Percentiles rank a stretch among this genome's conserved stretches.
Conservation (phyloP, 2,888 invertebrate species). For the Tetragonula carbonaria region DNA sequence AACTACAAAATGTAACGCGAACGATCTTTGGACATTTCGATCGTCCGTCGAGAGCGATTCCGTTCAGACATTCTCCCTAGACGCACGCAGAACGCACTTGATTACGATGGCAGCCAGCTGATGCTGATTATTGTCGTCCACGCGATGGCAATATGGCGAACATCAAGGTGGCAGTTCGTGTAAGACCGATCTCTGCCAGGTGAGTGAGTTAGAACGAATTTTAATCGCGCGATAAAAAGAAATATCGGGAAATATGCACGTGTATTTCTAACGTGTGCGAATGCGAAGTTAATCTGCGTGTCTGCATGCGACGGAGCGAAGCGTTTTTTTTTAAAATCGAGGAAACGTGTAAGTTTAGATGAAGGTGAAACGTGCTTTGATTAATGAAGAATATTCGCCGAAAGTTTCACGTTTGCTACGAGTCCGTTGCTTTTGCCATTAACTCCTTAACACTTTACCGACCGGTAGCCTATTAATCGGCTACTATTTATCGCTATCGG, state of each 20-base stretch:
- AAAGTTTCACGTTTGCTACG: neutral
- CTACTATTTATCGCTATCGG: too few relatives aligned
- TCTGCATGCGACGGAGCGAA: neutral
- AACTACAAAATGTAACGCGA: slow-evolving; percentile 21
- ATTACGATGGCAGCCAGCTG: slow-evolving; percentile 35
- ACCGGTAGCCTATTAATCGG: too few relatives aligned
- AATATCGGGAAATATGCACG: neutral
- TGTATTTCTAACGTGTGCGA: neutral
- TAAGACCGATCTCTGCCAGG: slow-evolving; percentile 88
- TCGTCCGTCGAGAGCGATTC: neutral
- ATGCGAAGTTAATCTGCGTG: too few relatives aligned
- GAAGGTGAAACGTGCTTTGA: neutral
- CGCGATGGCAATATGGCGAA: slow-evolving; percentile 85
- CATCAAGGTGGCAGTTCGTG: slow-evolving; percentile 88
- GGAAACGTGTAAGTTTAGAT: neutral
- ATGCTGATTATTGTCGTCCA: slow-evolving; percentile 50
- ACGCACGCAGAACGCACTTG: neutral
- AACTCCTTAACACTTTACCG: neutral
- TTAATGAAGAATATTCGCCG: neutral
- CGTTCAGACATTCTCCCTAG: neutral
- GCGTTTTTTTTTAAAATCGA: neutral
- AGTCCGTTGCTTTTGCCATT: slow-evolving; percentile 1
- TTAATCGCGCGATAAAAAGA: neutral
- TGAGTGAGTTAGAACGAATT: slow-evolving; percentile 76
- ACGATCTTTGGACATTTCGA: neutral